Base-by-base conservation (phyloP, 1,140 invertebrate species). In the Caenorhabditis briggsae region DNA sequence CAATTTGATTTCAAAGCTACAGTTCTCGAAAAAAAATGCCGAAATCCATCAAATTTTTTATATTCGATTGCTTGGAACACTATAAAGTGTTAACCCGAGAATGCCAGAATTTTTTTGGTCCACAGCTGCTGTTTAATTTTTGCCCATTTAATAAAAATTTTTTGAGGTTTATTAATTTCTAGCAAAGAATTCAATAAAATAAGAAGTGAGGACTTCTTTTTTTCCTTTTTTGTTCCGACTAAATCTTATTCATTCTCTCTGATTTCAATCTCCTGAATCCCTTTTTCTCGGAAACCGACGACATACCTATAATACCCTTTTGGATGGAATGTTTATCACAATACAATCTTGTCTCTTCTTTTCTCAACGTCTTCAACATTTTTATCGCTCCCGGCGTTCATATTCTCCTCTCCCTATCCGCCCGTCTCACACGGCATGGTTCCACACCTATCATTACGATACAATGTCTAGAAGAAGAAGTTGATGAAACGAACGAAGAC, bases 391-490 rank as follows among this genome's bases (percentile, higher is more conserved):
- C 70, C 70, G 70, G 70, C 43, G 70, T 78, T 78, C 46, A 50
- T 78, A 33, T 33, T 78, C 18, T 50, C 16, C 50, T 0, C 16
- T 53, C 48, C 6, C 50, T 12, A 16, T 53, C 50, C 11, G 16
- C 70, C 9, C 46, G 8, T 53, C 70, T 50, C 70, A 78, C 64
- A 46, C 64, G 41, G 64, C 70, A 78, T 78, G 70, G 70, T 78
- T 78, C 70, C 70, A 78, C 70, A 78, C 70, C 70, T 78, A 78
- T 78, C 70, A 78, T 78, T 78, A 78, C 70, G 70, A 78, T 78
- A 78, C 46, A 78, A 53, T 46, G n/a, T 23, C 50, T 14, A 41
- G 53, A 16, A 78, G n/a, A 23, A 78, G 46, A 70, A 46, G 6
- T 33, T 33, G 33, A 64, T 33, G 56, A 64, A 46, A 70, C 3